These are phyloP conservation scores for Pogoniulus pusillus DNA, from an alignment of 2,797 vertebrate species.

Conservation along the genomic window DNA sequence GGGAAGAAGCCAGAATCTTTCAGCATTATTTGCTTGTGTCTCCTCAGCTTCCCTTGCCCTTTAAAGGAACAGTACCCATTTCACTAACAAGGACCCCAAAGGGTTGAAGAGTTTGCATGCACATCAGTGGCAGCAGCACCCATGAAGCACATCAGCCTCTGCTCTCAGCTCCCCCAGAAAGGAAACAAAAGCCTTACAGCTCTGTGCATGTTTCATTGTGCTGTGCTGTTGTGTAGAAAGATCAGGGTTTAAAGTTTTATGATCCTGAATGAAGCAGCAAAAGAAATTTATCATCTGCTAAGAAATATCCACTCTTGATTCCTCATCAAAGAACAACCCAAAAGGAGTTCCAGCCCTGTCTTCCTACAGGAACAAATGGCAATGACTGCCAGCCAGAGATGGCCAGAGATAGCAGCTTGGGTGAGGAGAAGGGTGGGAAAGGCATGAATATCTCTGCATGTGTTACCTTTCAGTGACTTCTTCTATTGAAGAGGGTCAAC, in stretches of 20 bases:
- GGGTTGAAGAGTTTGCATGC: background rate
- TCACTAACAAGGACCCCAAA: background rate
- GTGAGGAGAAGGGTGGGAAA: background rate
- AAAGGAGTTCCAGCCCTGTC: background rate
- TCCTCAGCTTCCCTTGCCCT: background rate
- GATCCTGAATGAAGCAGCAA: background rate
- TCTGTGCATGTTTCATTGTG: background rate
- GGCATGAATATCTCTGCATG: background rate
- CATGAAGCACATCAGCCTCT: background rate
- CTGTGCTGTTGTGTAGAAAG: background rate
- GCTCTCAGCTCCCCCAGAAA: background rate
- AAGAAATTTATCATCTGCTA: background rate
- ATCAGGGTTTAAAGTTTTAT: conserved; percentile 17
- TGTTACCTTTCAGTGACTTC: conserved; percentile 28
- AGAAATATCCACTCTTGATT: conserved; percentile 33
- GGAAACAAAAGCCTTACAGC: background rate
- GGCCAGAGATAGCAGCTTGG: conserved; percentile 2
- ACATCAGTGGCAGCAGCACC: background rate
- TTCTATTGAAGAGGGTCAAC: conserved; percentile 30
- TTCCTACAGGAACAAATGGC: conserved; percentile 23
- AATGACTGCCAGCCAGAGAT: conserved; percentile 3
- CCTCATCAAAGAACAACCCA: background rate
- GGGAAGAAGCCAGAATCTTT: background rate
- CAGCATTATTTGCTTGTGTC: background rate
- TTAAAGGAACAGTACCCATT: background rate